A percentile compares a stretch with the other conserved stretches of the same genome.
Conservation (phyloP, 2,113 vertebrate species). For the Oxyruncus cristatus region DNA sequence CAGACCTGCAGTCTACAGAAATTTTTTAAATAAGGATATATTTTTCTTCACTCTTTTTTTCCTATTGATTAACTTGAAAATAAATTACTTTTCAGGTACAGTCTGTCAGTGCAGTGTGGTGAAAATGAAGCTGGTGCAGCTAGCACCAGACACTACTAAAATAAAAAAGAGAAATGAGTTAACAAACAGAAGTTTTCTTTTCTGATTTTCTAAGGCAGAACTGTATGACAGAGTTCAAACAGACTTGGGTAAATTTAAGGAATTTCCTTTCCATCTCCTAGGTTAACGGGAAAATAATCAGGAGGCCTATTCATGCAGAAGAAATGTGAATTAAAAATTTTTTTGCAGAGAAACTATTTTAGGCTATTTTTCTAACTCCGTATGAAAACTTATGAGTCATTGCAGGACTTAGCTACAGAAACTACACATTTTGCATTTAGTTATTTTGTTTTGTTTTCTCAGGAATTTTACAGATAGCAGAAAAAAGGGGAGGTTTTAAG, state of each 20-base stretch:
- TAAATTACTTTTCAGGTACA: background rate
- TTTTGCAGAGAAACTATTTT: background rate
- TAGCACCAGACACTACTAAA: background rate
- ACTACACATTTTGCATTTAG: background rate
- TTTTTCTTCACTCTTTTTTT: background rate
- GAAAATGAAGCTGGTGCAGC: background rate
- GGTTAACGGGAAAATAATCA: background rate
- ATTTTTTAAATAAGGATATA: background rate
- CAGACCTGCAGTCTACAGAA: background rate
- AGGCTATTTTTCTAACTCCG: background rate
- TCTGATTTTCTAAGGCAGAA: background rate
- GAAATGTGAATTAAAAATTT: background rate
- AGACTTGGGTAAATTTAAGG: background rate
- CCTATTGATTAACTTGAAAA: background rate
- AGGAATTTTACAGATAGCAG: background rate
- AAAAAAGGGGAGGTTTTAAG: background rate
- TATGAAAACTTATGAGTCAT: background rate
- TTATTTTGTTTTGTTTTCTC: too few relatives aligned
- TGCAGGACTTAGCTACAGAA: background rate
- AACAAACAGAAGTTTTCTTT: background rate
- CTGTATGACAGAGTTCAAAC: background rate
- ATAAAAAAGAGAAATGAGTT: background rate
- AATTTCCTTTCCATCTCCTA: background rate
- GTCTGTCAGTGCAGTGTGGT: background rate
- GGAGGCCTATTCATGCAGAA: background rate